Evolutionary conservation across 2,797 vertebrate species (phyloP).

Genomic region (Onychomys arenicola): DNA sequence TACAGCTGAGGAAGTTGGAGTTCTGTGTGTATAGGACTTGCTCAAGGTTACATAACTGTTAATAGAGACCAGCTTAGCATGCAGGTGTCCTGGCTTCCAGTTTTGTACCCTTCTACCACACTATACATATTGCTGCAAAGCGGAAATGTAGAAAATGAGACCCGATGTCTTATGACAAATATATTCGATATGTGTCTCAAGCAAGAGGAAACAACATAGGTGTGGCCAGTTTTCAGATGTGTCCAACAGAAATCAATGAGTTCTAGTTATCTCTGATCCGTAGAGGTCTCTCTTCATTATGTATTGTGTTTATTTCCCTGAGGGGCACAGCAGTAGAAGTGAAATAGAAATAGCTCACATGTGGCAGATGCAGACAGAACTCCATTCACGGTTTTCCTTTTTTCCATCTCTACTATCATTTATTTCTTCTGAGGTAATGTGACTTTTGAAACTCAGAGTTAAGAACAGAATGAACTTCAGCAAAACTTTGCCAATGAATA

Average conservation of each 20-base stretch:
- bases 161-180: slow-evolving; percentile 16
- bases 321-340: not conserved
- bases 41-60: slow-evolving; percentile 1
- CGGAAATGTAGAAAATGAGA: slow-evolving; percentile 26
- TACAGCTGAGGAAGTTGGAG: slow-evolving; percentile 11
- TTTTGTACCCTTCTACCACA: not conserved
- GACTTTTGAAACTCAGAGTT: slow-evolving; percentile 58
- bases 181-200: slow-evolving; percentile 19
- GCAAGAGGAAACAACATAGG: slow-evolving; percentile 4
- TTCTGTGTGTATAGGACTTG: not conserved
- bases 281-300: not conserved
- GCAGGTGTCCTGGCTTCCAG: slow-evolving; percentile 9
- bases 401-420: slow-evolving; percentile 55
- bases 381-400: slow-evolving; percentile 41
- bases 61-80: not conserved
- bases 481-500: slow-evolving; percentile 50
- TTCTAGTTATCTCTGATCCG: not conserved
- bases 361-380: slow-evolving; percentile 8
- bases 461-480: slow-evolving; percentile 50
- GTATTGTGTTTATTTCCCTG: slow-evolving; percentile 15
- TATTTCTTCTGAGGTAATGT: slow-evolving; percentile 53
- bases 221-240: not conserved
- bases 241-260: slow-evolving; percentile 35
- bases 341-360: slow-evolving; percentile 30
- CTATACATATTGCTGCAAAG: not conserved